Evolutionary conservation across 2,113 vertebrate genomes (phyloP).

Genomic region (Cololabis saira): DNA sequence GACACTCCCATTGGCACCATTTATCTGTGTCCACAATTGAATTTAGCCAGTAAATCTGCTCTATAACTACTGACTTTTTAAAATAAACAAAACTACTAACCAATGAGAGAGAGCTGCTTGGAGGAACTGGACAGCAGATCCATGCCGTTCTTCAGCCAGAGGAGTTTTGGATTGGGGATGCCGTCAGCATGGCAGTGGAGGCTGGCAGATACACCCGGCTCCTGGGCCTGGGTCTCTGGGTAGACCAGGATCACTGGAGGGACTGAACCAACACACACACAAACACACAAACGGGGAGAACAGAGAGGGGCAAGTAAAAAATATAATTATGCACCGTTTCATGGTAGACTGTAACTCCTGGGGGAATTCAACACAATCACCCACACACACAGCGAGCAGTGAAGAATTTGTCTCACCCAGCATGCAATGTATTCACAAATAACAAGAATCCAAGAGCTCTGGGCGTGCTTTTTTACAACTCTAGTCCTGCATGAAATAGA

Average conservation of each 20-base stretch:
- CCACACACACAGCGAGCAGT: slow-evolving; percentile 44
- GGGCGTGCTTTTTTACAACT: slow-evolving; percentile 49
- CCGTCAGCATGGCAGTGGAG: slow-evolving; percentile 93
- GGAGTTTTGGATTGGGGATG: slow-evolving; percentile 91
- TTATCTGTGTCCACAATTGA: not conserved
- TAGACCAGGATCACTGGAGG: slow-evolving; percentile 96
- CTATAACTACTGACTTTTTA: not conserved
- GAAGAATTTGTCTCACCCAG: slow-evolving; percentile 60
- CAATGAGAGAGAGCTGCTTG: slow-evolving; percentile 90
- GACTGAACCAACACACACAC: slow-evolving; percentile 79
- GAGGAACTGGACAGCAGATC: slow-evolving; percentile 87
- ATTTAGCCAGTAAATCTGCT: not conserved
- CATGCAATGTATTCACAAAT: slow-evolving; percentile 68
- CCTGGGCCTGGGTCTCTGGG: slow-evolving; percentile 95
- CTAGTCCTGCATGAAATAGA: slow-evolving; percentile 56
- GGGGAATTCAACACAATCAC: slow-evolving; percentile 46
- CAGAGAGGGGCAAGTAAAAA: slow-evolving; percentile 40
- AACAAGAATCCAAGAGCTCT: slow-evolving; percentile 63
- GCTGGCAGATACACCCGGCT: slow-evolving; percentile 91
- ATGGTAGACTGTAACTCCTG: slow-evolving; percentile 54
- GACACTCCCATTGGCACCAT: not conserved
- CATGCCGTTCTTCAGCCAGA: slow-evolving; percentile 96
- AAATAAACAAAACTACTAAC: slow-evolving; percentile 76
- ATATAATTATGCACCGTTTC: slow-evolving; percentile 64
- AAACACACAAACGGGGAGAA: slow-evolving; percentile 44